Conservation (phyloP, 2,888 invertebrate genomes). For the Sarcophaga subvicina region DNA sequence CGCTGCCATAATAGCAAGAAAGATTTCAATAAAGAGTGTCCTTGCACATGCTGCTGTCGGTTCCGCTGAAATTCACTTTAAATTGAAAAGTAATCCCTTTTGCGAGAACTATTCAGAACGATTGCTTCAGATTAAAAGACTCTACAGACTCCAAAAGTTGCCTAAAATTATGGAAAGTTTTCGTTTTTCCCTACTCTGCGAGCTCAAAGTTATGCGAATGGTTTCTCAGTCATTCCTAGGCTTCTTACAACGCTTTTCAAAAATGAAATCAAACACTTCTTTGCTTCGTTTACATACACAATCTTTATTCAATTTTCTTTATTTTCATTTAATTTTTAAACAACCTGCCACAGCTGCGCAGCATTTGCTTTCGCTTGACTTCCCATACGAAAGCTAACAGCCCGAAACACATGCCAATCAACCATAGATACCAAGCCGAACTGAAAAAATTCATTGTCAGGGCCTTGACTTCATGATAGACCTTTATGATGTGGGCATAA, state of each 20-base stretch:
- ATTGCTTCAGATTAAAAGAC: no score
- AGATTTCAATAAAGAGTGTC: no score
- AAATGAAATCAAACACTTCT: neutral
- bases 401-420: slow-evolving; percentile 68
- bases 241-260: neutral
- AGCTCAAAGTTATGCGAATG: no score
- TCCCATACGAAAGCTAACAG: slow-evolving; percentile 71
- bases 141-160: no score
- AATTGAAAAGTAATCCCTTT: no score
- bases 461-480: slow-evolving; percentile 67
- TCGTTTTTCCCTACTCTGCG: no score
- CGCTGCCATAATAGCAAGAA: no score
- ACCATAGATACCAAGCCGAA: slow-evolving; percentile 73
- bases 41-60: no score
- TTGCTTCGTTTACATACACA: neutral
- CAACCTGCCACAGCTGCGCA: slow-evolving; percentile 35
- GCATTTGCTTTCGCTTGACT: slow-evolving; percentile 30
- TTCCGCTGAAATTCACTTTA: no score
- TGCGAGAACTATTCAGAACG: no score
- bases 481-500: slow-evolving; percentile 62
- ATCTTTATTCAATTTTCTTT: neutral
- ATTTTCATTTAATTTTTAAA: slow-evolving; percentile 52
- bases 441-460: slow-evolving; percentile 73
- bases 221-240: neutral
- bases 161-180: no score